These are phyloP conservation scores for Diarsia mendica DNA, from an alignment of 2,888 invertebrate genomes.

Conservation along the genomic window DNA sequence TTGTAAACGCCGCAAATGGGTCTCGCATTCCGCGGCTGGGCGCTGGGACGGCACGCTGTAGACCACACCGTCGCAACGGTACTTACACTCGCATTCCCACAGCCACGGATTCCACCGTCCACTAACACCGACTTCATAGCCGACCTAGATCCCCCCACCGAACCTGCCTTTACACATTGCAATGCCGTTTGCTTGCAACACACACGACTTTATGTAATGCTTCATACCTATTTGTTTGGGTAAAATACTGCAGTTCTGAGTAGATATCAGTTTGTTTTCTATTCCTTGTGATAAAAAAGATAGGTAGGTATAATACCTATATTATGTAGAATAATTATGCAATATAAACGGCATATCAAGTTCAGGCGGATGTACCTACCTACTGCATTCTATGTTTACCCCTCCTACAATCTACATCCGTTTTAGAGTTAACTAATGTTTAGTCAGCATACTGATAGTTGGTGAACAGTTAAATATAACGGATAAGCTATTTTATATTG, in stretches of 20 bases:
- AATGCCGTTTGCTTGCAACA: slow-evolving; percentile 51
- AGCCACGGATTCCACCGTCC: slow-evolving; percentile 85
- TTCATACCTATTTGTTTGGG: slow-evolving; percentile 21
- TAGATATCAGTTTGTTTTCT: not conserved
- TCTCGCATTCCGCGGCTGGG: slow-evolving; percentile 86
- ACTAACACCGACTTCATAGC: slow-evolving; percentile 71
- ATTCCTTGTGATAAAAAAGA: not conserved
- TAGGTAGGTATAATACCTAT: not conserved
- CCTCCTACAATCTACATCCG: slow-evolving; percentile 53
- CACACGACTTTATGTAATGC: slow-evolving; percentile 48
- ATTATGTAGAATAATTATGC: slow-evolving; percentile 9
- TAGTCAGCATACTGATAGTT: slow-evolving; percentile 39
- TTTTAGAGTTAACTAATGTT: slow-evolving; percentile 39
- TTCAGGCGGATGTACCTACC: slow-evolving; percentile 53
- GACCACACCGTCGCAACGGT: slow-evolving; percentile 86
- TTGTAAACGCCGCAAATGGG: slow-evolving; percentile 84
- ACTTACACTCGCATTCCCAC: slow-evolving; percentile 88
- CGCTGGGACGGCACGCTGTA: slow-evolving; percentile 60
- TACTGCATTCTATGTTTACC: slow-evolving; percentile 38
- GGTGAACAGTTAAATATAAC: slow-evolving; percentile 27
- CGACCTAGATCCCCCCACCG: slow-evolving; percentile 82
- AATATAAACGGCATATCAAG: slow-evolving; percentile 28
- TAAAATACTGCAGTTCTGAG: slow-evolving; percentile 7
- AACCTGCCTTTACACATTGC: slow-evolving; percentile 59
- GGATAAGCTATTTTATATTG: slow-evolving; percentile 18